Percentiles rank a stretch among this genome's conserved stretches.
These are phyloP conservation scores for Toxotes lorentzi DNA, from an alignment of 2,797 vertebrate species.

Conservation along the genomic window DNA sequence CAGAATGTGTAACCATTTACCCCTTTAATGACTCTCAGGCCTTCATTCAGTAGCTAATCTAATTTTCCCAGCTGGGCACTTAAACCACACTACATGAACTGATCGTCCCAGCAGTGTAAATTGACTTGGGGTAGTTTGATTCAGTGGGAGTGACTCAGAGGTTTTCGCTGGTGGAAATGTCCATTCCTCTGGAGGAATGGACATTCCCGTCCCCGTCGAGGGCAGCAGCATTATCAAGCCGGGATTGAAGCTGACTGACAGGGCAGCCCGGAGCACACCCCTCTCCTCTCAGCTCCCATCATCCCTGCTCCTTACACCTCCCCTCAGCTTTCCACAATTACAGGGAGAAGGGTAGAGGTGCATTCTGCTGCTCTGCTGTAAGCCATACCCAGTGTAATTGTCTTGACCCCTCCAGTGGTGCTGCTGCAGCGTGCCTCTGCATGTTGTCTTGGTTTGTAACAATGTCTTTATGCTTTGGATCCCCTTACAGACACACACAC, in stretches of 20 bases:
- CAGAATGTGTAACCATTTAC: neutral
- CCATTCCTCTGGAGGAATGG: conserved; percentile 17
- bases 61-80: conserved; percentile 9
- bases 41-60: conserved; percentile 7
- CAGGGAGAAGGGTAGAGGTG: conserved; percentile 5
- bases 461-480: neutral
- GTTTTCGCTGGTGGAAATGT: conserved; percentile 11
- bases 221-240: conserved; percentile 10
- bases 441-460: neutral
- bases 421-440: conserved; percentile 1
- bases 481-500: neutral
- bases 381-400: conserved; percentile 55
- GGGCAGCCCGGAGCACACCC: neutral
- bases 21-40: neutral
- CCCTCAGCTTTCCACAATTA: conserved; percentile 14
- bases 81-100: neutral
- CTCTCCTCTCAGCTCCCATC: conserved; percentile 1
- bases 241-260: conserved; percentile 9
- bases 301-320: neutral
- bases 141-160: neutral
- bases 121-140: conserved; percentile 3
- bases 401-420: conserved; percentile 38
- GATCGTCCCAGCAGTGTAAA: conserved; percentile 6
- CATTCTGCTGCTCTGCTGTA: conserved; percentile 11
- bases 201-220: neutral